Conservation (phyloP, 2,797 vertebrate genomes). For the Sparus aurata region DNA sequence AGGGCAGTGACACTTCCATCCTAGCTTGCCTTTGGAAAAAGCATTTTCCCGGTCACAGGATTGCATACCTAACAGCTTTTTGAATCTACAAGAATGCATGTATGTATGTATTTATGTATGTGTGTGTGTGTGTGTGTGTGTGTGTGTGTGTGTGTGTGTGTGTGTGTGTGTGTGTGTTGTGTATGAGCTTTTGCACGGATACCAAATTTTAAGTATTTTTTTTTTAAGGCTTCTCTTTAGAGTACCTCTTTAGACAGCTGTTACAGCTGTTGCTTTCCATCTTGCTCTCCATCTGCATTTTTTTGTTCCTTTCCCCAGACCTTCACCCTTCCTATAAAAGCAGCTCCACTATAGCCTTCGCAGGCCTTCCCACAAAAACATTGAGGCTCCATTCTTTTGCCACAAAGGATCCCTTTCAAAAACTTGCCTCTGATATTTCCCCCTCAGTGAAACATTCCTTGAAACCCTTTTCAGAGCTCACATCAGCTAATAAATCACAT, state of each 20-base stretch:
- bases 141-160: neutral
- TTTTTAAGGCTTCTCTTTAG: slow-evolving; percentile 5
- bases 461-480: slow-evolving; percentile 68
- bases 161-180: neutral
- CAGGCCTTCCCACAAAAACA: slow-evolving; percentile 65
- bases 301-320: slow-evolving; percentile 49
- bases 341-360: slow-evolving; percentile 52
- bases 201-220: slow-evolving; percentile 3
- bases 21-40: slow-evolving; percentile 28
- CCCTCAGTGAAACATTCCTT: slow-evolving; percentile 75
- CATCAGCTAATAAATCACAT: slow-evolving; percentile 81
- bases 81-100: too few species aligned
- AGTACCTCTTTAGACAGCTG: slow-evolving; percentile 50
- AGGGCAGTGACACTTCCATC: slow-evolving; percentile 50
- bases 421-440: slow-evolving; percentile 74
- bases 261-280: slow-evolving; percentile 67
- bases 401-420: slow-evolving; percentile 80
- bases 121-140: too few species aligned
- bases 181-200: slow-evolving; percentile 11
- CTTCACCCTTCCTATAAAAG: slow-evolving; percentile 61
- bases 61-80: slow-evolving; percentile 25
- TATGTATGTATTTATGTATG: too few species aligned
- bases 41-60: slow-evolving; percentile 10
- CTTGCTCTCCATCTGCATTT: slow-evolving; percentile 30
- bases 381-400: slow-evolving; percentile 63